These are phyloP conservation scores for Platysteira castanea DNA, from an alignment of 2,113 vertebrate species.

Conservation along the genomic window DNA sequence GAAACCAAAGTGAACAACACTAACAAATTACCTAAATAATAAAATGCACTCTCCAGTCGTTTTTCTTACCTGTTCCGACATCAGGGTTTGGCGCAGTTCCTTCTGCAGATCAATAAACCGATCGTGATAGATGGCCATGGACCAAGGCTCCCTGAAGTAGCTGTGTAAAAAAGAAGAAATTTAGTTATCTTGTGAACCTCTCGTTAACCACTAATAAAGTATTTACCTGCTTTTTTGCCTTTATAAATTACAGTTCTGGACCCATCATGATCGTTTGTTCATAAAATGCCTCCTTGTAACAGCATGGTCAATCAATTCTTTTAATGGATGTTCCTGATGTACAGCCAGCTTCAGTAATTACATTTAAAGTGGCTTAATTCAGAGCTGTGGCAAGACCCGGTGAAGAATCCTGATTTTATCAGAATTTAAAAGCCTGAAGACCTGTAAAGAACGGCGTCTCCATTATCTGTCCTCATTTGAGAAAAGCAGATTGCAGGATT, in stretches of 20 bases:
- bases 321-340: constrained; percentile 93
- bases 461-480: constrained; percentile 84
- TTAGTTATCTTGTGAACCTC: constrained; percentile 75
- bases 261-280: constrained; percentile 84
- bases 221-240: constrained; percentile 81
- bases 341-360: constrained; percentile 90
- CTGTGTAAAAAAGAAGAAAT: constrained; percentile 76
- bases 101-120: constrained; percentile 88
- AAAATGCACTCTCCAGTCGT: not conserved
- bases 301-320: constrained; percentile 92
- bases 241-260: constrained; percentile 80
- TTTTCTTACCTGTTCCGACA: constrained; percentile 70
- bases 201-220: constrained; percentile 81
- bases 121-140: constrained; percentile 88
- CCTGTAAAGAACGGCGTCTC: constrained; percentile 83
- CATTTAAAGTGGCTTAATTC: constrained; percentile 91
- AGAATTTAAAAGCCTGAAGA: constrained; percentile 87
- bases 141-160: constrained; percentile 89
- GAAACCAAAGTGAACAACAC: constrained; percentile 59
- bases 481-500: constrained; percentile 86
- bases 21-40: constrained; percentile 44
- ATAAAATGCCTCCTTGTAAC: constrained; percentile 83
- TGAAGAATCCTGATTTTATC: constrained; percentile 96
- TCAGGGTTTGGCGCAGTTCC: constrained; percentile 82
- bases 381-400: constrained; percentile 91